Evolutionary conservation across 2,113 vertebrate genomes (phyloP).

Genomic region (Nerophis ophidion): DNA sequence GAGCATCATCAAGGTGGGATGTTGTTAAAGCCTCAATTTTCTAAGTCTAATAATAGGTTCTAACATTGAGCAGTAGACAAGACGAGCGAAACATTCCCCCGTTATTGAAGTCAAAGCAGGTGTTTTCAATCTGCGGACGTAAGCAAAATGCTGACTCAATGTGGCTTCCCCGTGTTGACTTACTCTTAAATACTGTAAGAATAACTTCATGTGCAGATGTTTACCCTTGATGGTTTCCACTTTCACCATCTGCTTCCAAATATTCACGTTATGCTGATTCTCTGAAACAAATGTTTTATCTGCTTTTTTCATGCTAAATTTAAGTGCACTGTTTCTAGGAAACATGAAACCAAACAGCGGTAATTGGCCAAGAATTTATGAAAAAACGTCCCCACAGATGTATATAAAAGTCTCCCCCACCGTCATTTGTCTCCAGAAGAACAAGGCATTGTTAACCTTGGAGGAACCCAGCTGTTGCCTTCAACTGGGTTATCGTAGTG

Average conservation of each 20-base stretch:
- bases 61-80: too few species aligned
- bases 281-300: not conserved
- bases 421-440: constrained; percentile 24
- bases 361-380: constrained; percentile 26
- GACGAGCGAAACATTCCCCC: too few species aligned
- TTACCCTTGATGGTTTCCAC: not conserved
- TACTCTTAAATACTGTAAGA: constrained; percentile 4
- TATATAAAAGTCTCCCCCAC: constrained; percentile 3
- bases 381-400: constrained; percentile 7
- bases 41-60: too few species aligned
- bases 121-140: constrained; percentile 2
- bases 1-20: constrained; percentile 89
- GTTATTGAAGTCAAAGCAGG: constrained; percentile 3
- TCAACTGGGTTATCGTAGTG: not conserved
- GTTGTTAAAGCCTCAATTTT: not conserved
- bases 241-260: not conserved
- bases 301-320: constrained; percentile 2
- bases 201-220: not conserved
- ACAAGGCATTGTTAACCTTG: not conserved
- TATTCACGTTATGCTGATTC: constrained; percentile 2
- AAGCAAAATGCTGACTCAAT: not conserved
- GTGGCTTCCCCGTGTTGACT: not conserved
- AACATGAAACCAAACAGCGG: constrained; percentile 12
- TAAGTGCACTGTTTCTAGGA: constrained; percentile 12
- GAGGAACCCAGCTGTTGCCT: constrained; percentile 24